Evolutionary conservation across 2,888 invertebrate species (phyloP).

Genomic region (Amblyteles armatorius): DNA sequence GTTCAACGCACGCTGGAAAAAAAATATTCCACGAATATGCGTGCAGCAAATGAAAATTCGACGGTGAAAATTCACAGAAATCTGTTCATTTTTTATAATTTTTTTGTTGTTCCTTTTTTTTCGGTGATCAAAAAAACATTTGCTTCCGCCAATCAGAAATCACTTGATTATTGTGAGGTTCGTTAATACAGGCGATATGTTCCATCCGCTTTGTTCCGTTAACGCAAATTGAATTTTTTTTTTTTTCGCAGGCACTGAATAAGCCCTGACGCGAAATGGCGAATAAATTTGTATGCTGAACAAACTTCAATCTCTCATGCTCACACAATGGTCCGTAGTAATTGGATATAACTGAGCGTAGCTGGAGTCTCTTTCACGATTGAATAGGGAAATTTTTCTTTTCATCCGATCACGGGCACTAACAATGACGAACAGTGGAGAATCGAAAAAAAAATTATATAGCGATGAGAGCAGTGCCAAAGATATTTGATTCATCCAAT

Average conservation of each 20-base stretch:
- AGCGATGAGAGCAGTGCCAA: not conserved
- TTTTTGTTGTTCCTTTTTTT: not conserved
- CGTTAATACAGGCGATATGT: not conserved
- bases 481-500: not conserved
- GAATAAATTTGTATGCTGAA: conserved; percentile 1
- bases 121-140: not conserved
- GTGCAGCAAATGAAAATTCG: not conserved
- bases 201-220: not conserved
- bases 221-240: not conserved
- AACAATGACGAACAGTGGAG: not conserved
- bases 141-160: not conserved
- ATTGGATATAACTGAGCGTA: not conserved
- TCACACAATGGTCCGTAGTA: not conserved
- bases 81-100: not conserved
- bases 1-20: not conserved
- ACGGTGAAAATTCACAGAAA: not conserved
- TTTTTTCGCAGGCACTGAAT: not conserved
- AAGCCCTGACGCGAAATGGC: not conserved
- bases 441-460: not conserved
- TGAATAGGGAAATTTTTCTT: not conserved
- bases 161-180: not conserved
- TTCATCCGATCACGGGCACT: not conserved
- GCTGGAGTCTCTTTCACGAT: not conserved
- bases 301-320: not conserved
- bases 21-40: conserved; percentile 1